Evolutionary conservation across 2,797 vertebrate species (phyloP), one percentile per base, ranked within the genome.

Genomic region (Clarias pachynema): DNA sequence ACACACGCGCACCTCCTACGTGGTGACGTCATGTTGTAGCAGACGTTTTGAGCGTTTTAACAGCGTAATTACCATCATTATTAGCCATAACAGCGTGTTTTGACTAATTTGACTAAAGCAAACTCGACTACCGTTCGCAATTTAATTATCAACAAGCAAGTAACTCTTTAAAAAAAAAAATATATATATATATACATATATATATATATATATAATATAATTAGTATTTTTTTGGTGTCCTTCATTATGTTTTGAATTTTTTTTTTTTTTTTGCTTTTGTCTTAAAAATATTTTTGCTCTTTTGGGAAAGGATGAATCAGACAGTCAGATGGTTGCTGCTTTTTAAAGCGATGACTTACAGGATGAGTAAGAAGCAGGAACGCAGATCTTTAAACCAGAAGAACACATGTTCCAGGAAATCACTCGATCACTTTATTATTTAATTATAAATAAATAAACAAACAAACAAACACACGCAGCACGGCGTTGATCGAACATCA

Each of bases 11-110:
- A 2, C 69, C 69, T 44, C 57, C 56, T 24, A 60, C 60, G 78
- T 80, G 37, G 65, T 80, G 78, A 80, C 20, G 78, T 80, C 78
- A 80, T 65, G 7, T 0, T 15, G 37, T 80, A 49, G 5, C 37
- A 49, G 60, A n/a, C 57, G 22, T 79, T 63, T 79, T 49, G 44
- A 49, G 26, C 24, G 60, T 62, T 65, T 79, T 18, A 63, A 65
- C 78, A 37, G 14, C 24, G 5, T 80, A 80, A 80, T 80, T 44
- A 65, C 3, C 37, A 10, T 65, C 16, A 49, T 80, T 65, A 44
- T 79, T 26, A 49, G 44, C 10, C 44, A 16, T 4, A 79, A 79
- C 60, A 26, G 77, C 59, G 18, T 62, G 77, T 40, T 79, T 40
- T 40, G 12, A 79, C 77, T 24, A 62, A 49, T 49, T 49, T 49